Conservation (phyloP, 30 jellyfish, hydroid and myxozoan genomes). For the Aurelia coerulea region DNA sequence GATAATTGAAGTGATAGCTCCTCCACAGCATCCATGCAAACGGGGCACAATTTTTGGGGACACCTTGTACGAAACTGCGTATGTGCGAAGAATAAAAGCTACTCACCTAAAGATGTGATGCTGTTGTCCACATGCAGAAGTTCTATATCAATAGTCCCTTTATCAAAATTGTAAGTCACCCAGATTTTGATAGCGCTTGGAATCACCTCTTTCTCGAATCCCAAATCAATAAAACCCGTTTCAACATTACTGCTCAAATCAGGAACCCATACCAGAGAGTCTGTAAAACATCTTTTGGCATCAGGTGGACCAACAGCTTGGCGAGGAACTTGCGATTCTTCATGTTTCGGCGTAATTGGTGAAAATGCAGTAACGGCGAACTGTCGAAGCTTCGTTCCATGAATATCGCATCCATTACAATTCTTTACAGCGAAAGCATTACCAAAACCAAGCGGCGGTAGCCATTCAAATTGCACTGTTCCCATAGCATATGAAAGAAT, state of each 20-base stretch:
- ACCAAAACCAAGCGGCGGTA: constrained; percentile 80
- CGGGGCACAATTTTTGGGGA: too few relatives aligned
- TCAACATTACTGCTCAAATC: constrained; percentile 1
- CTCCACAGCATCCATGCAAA: too few relatives aligned
- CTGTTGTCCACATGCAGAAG: constrained; percentile 83
- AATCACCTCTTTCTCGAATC: constrained; percentile 74
- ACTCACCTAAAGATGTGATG: constrained; percentile 74
- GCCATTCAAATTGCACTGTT: constrained; percentile 66
- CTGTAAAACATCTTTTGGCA: constrained; percentile 59
- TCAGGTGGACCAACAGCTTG: constrained; percentile 94
- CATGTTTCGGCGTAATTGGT: not conserved
- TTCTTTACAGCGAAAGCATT: constrained; percentile 16
- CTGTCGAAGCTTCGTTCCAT: constrained; percentile 38
- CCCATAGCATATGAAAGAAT: constrained; percentile 46
- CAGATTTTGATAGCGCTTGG: constrained; percentile 88
- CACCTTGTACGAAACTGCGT: too few relatives aligned
- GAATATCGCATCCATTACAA: constrained; percentile 67
- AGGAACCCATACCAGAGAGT: constrained; percentile 57
- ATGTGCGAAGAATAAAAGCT: too few relatives aligned
- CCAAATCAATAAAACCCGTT: constrained; percentile 56
- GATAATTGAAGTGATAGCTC: too few relatives aligned
- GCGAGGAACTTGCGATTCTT: constrained; percentile 34
- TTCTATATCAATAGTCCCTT: constrained; percentile 57
- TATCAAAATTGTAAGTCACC: constrained; percentile 58
- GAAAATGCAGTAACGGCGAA: constrained; percentile 64